A percentile compares a stretch with the other conserved stretches of the same genome.
Evolutionary conservation across 2,797 vertebrate genomes (phyloP).

Genomic region (Muscicapa comitata): DNA sequence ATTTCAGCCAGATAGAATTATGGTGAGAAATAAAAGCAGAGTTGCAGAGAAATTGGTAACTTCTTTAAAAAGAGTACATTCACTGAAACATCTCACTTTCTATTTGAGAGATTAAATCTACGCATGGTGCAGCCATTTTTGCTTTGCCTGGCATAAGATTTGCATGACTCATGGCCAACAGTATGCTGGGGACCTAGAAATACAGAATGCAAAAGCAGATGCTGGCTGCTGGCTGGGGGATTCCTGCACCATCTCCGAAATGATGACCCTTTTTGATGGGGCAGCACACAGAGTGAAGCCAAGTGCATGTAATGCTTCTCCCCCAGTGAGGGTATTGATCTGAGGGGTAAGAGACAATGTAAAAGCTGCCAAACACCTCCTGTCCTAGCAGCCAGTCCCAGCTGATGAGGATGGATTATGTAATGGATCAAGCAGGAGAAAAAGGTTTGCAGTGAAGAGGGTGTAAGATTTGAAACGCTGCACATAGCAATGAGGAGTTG

Average conservation of each 20-base stretch:
- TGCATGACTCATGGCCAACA: conserved; percentile 33
- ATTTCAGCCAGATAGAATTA: background rate
- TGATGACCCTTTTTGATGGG: background rate
- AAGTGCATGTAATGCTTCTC: background rate
- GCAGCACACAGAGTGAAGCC: background rate
- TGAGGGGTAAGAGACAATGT: background rate
- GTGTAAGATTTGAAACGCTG: conserved; percentile 18
- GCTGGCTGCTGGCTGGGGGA: background rate
- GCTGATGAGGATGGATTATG: background rate
- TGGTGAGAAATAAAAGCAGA: background rate
- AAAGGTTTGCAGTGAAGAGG: conserved; percentile 1
- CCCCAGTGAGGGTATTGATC: background rate
- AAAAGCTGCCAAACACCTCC: background rate
- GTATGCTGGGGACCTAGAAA: background rate
- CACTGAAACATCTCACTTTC: conserved; percentile 49
- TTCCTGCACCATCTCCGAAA: background rate
- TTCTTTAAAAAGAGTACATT: conserved; percentile 56
- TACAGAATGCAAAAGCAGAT: background rate
- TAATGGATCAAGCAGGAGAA: background rate
- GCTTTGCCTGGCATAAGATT: conserved; percentile 17
- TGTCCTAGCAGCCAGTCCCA: background rate
- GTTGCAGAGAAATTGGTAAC: background rate
- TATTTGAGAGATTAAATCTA: conserved; percentile 46
- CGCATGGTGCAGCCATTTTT: conserved; percentile 17
- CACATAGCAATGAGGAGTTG: background rate